A percentile compares a stretch with the other conserved stretches of the same genome.
These are phyloP conservation scores for Microplitis mediator DNA, from an alignment of 1,140 invertebrate species.

Conservation along the genomic window DNA sequence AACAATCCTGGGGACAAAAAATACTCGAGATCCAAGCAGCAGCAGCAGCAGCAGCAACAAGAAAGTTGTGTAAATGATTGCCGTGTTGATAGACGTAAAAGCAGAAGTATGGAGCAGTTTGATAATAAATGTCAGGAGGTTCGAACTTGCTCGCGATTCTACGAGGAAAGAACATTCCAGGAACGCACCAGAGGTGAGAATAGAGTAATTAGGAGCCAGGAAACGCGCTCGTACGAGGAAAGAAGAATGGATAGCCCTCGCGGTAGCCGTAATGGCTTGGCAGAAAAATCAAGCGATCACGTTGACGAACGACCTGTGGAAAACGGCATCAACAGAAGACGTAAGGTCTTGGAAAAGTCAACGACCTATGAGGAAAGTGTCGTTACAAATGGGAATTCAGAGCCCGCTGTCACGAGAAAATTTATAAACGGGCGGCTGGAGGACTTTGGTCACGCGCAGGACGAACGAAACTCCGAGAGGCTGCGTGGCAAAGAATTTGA, in stretches of 20 bases:
- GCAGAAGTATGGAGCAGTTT: slow-evolving; percentile 22
- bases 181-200: slow-evolving; percentile 29
- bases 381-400: slow-evolving; percentile 3
- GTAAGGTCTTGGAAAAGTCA: slow-evolving; percentile 29
- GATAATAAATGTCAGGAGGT: slow-evolving; percentile 23
- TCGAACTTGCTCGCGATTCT: slow-evolving; percentile 26
- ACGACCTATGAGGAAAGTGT: slow-evolving; percentile 32
- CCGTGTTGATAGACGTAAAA: slow-evolving; percentile 21
- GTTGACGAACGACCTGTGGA: slow-evolving; percentile 22
- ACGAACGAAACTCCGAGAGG: slow-evolving; percentile 28
- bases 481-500: slow-evolving; percentile 19
- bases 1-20: slow-evolving; percentile 30
- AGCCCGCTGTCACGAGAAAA: slow-evolving; percentile 28
- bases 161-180: slow-evolving; percentile 27
- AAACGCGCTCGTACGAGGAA: slow-evolving; percentile 29
- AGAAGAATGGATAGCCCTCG: slow-evolving; percentile 6
- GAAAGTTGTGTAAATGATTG: slow-evolving; percentile 1
- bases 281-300: slow-evolving; percentile 12
- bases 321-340: slow-evolving; percentile 11
- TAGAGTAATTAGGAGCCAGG: slow-evolving; percentile 30
- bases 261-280: slow-evolving; percentile 6
- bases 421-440: slow-evolving; percentile 37
- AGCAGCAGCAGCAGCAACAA: background rate
- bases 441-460: slow-evolving; percentile 31
- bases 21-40: slow-evolving; percentile 16